Evolutionary conservation across 2,888 invertebrate genomes (phyloP).

Genomic region (Polylopha cassiicola): DNA sequence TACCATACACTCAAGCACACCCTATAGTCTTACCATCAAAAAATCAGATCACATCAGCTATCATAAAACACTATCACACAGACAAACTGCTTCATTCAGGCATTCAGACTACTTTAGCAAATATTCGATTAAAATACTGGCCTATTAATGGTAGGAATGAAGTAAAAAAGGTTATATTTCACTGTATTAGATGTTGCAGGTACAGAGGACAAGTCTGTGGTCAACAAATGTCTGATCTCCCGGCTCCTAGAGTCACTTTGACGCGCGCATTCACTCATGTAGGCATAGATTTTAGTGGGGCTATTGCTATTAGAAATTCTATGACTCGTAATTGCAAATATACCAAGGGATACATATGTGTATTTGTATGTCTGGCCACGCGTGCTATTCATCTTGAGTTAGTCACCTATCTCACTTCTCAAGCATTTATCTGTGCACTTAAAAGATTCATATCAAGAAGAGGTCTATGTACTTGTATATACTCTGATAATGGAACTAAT

Average conservation of each 20-base stretch:
- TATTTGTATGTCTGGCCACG: constrained; percentile 4
- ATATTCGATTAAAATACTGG: constrained; percentile 9
- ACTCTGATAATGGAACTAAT: constrained; percentile 21
- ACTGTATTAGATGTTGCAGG: constrained; percentile 1
- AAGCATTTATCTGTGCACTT: constrained; percentile 10
- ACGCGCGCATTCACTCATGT: constrained; percentile 2
- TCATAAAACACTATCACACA: neutral
- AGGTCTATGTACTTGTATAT: constrained; percentile 10
- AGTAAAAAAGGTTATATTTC: constrained; percentile 1
- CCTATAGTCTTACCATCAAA: constrained; percentile 5
- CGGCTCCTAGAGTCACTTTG: neutral
- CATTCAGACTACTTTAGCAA: constrained; percentile 12
- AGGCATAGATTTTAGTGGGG: constrained; percentile 11
- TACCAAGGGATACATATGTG: constrained; percentile 9
- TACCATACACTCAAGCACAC: constrained; percentile 9
- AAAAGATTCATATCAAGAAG: constrained; percentile 18
- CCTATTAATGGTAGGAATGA: constrained; percentile 5
- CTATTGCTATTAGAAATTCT: constrained; percentile 1
- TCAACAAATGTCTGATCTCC: constrained; percentile 3
- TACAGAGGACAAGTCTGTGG: neutral
- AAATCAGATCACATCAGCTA: constrained; percentile 2
- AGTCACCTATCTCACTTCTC: constrained; percentile 6
- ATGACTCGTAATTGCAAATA: constrained; percentile 4
- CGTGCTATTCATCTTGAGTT: constrained; percentile 6
- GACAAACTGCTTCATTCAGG: constrained; percentile 15